Evolutionary conservation across 2,888 invertebrate genomes (phyloP), one percentile per base, ranked within the genome.

Genomic region (Melikaiella ostensackeni): DNA sequence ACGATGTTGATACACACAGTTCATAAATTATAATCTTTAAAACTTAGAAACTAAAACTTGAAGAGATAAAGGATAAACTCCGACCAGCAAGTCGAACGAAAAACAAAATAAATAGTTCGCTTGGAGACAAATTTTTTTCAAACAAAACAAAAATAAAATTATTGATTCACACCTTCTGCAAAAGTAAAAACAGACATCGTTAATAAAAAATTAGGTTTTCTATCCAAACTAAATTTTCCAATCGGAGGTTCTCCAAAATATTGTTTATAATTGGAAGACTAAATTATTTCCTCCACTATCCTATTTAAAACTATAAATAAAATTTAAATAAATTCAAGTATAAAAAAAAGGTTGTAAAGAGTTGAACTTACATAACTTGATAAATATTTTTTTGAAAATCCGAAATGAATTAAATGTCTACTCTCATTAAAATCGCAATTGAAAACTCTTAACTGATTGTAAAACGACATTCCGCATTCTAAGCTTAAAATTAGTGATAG

Each of bases 191-290:
- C 24, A 42, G 27, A 66, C 19, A 38, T 24, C 13, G 2, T 42
- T 13, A 38, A 46, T 46, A 2, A 66, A 66, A 66, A 42, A 50
- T 66, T 27, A 16, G 27, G 21, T 66, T 27, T 7, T 46, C 50
- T 27, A 66, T 30, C 70, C 19, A 50, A 30, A 50, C 8, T 30
- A 33, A 75, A 78, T 62, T 76, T 77, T 78, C 46, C 59, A 59
- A 59, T 59, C 27, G 27, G 24, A 8, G 4, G 9, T 55, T 21
- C 21, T 9, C 55, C 3, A 21, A 55, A 21, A 55, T 55, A 55
- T 4, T 21, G 21, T 55, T 21, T 21, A 55, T 8, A 21, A 55
- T 55, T 55, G n/a, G 9, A 55, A 21, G 21, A 55, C 21, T 55
- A 55, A 21, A 55, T 55, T 3, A 21, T 21, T 21, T 21, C 13